Base-by-base conservation (phyloP, 1,140 invertebrate species). In the Bombus sibiricus region DNA sequence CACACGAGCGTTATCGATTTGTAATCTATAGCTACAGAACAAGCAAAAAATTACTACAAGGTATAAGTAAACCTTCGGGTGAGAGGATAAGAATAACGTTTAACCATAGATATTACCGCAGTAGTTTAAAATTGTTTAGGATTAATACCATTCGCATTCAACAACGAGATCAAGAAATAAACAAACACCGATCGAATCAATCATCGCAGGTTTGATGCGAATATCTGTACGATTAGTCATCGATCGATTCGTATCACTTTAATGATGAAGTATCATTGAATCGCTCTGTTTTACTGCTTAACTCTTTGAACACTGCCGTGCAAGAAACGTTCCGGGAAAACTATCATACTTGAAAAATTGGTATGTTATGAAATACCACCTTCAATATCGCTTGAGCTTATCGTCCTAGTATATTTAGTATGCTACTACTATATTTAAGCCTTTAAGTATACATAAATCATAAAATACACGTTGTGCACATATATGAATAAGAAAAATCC, bases 401-500 rank as follows among this genome's bases (percentile, higher is more conserved):
- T 47, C 37, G 34, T 28, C 10, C 28, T 62, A 13, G 10, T 62
- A n/a, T 53, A 53, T 53, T 53, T 53, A 53, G 47, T 53, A 18
- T 53, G 18, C 0, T 62, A 25, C 72, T 72, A 62, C n/a, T 59
- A 5, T 22, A 25, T 72, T 80, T n/a, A n/a, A 72, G 6, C 37
- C 8, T 47, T 28, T 64, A 9, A 2, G 39, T 47, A 28, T 39
- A 68, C 34, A 15, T 77, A 34, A 34, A 32, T 15, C 41, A 22
- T 77, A 68, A 53, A 37, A 25, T 39, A 72, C 22, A 83, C 25
- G 37, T 25, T 47, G 15, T 77, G 64, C 22, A 66, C 57, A 66
- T 57, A 41, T n/a, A 62, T n/a, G 18, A 5, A 75, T 32, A 22
- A 10, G 57, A 37, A 59, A 88, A 85, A 62, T 81, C 73, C 69